Evolutionary conservation across 2,797 vertebrate species (phyloP).

Genomic region (Centroberyx gerrardi): DNA sequence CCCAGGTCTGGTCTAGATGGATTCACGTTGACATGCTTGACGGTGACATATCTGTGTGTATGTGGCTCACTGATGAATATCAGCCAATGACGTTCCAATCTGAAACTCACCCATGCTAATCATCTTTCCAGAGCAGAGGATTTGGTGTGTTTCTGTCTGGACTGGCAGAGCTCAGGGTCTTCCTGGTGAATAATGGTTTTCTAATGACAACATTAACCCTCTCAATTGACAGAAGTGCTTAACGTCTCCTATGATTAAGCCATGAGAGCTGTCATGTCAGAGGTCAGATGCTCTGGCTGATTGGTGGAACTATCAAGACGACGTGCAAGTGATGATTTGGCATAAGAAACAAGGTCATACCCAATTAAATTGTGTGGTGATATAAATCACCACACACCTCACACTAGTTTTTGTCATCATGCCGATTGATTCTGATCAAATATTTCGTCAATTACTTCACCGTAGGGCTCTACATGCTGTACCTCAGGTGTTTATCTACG

Average conservation of each 20-base stretch:
- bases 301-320: slow-evolving; percentile 65
- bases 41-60: slow-evolving; percentile 36
- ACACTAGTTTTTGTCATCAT: too few relatives aligned
- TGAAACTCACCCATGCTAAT: slow-evolving; percentile 64
- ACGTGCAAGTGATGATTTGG: slow-evolving; percentile 48
- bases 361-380: slow-evolving; percentile 10
- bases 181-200: slow-evolving; percentile 74
- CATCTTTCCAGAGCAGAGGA: slow-evolving; percentile 49
- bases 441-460: too few relatives aligned
- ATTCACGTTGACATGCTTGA: slow-evolving; percentile 38
- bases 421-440: too few relatives aligned
- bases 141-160: slow-evolving; percentile 53
- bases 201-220: slow-evolving; percentile 80
- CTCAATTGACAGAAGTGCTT: slow-evolving; percentile 70
- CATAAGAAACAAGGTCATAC: background rate
- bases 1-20: slow-evolving; percentile 7
- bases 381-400: too few relatives aligned
- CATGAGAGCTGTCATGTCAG: slow-evolving; percentile 60
- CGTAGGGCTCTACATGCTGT: too few relatives aligned
- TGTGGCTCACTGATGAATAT: slow-evolving; percentile 58
- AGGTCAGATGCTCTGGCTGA: slow-evolving; percentile 63
- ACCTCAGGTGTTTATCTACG: too few relatives aligned
- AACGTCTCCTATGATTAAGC: slow-evolving; percentile 72
- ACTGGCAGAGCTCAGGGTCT: slow-evolving; percentile 56
- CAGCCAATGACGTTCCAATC: slow-evolving; percentile 46